Conservation (phyloP, 2,888 invertebrate species). For the Ptychoptera contaminata region DNA sequence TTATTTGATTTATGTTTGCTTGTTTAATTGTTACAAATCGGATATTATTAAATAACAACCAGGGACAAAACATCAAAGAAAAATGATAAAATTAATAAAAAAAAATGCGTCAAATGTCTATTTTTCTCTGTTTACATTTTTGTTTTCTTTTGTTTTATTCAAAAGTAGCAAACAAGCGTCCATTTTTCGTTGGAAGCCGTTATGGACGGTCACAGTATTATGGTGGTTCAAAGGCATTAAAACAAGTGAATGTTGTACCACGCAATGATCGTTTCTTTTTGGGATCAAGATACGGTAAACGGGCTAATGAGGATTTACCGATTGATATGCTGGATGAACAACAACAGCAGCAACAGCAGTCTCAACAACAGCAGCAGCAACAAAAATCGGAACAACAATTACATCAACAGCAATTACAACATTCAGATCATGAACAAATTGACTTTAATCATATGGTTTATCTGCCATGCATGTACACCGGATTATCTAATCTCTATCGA, state of each 20-base stretch:
- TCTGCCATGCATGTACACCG: conserved; percentile 34
- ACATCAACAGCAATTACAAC: too few species aligned
- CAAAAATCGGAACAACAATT: neutral
- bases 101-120: too few species aligned
- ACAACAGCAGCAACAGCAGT: conserved; percentile 6
- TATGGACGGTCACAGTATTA: conserved; percentile 26
- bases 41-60: too few species aligned
- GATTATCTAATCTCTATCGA: conserved; percentile 35
- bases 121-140: neutral
- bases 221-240: conserved; percentile 17
- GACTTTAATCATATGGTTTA: too few species aligned
- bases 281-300: conserved; percentile 29
- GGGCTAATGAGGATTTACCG: conserved; percentile 18
- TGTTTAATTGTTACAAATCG: too few species aligned
- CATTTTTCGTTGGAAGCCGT: conserved; percentile 33
- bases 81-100: neutral
- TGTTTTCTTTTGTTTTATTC: neutral
- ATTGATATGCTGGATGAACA: conserved; percentile 17
- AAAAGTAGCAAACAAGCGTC: conserved; percentile 21
- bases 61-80: too few species aligned
- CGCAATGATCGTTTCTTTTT: conserved; percentile 30
- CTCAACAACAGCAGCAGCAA: neutral
- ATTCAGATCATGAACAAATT: neutral
- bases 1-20: too few species aligned
- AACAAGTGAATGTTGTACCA: conserved; percentile 26